Percentiles rank a stretch among this genome's conserved stretches.
Conservation (phyloP, 2,888 invertebrate species). For the Pollenia griseotomentosa region DNA sequence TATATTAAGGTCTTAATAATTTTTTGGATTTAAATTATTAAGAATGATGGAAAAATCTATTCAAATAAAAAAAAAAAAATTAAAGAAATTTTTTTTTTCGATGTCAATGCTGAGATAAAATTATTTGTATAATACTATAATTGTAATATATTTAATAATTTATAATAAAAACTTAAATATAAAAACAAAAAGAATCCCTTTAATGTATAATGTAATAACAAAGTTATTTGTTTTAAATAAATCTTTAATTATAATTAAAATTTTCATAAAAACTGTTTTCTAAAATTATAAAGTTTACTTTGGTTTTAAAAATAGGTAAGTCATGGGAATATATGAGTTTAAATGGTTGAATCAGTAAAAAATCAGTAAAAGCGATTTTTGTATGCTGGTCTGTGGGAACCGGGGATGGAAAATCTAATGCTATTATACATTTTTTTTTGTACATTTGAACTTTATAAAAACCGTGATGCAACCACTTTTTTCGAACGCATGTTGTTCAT, state of each 20-base stretch:
- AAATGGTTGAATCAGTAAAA: no score
- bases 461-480: no score
- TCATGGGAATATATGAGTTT: not conserved
- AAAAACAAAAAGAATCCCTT: conserved; percentile 76
- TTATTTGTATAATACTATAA: conserved; percentile 76
- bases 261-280: conserved; percentile 59
- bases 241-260: conserved; percentile 83
- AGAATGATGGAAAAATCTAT: conserved; percentile 26
- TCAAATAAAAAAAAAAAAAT: conserved; percentile 41
- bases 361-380: no score
- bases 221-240: conserved; percentile 84
- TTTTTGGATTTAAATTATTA: conserved; percentile 39
- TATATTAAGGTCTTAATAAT: conserved; percentile 56
- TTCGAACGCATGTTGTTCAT: no score
- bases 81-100: conserved; percentile 48
- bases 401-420: no score
- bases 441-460: no score
- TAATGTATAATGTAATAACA: conserved; percentile 82
- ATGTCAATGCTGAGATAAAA: conserved; percentile 73
- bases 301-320: conserved; percentile 20
- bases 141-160: conserved; percentile 80
- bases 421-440: no score
- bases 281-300: not conserved
- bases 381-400: no score
- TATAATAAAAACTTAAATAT: conserved; percentile 76